Base-by-base conservation (phyloP, 2,888 invertebrate species). In the Tortricodes alternella region DNA sequence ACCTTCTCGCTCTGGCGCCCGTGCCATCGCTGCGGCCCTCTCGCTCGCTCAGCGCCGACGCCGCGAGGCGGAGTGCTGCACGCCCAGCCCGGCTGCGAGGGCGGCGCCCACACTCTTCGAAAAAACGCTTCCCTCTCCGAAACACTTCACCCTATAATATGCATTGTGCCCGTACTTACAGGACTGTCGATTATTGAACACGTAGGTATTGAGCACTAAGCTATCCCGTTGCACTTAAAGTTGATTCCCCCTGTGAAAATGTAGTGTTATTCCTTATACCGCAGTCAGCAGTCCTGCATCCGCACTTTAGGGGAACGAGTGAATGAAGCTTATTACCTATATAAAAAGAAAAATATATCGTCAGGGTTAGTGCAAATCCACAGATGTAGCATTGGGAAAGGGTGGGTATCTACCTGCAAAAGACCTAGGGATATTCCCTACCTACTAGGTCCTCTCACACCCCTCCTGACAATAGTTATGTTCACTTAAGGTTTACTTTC, bases 1-100 rank as follows among this genome's bases (percentile, higher is more conserved):
- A 41, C 46, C 53, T 61, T 71, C 78, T 65, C 71, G 60, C 64
- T 81, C 72, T 61, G 59, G 11, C 62, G 11, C 48, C 39, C 38
- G 60, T 44, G 8, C 7, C n/a, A 19, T 19, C 43, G 37, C 48
- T 19, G 18, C 41, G 13, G 46, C 19, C 60, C 48, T 71, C 71
- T 56, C 66, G 58, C 60, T 75, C 71, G 50, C 44, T 24, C 64
- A 44, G 52, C n/a, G 44, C 29, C 15, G 32, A 1, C 38, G n/a
- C 32, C 23, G 34, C 27, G 53, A 24, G 53, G 53, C 53, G 53
- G 53, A 27, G 53, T 53, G 53, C 48, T 34, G 41, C 48, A 48
- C 53, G 55, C 55, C 55, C 43, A 48, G 55, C 43, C 39, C 41
- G 35, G 27, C 27, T n/a, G 13, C 34, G 35, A 48, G 53, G 53